phyloP scores from a whole-genome alignment of 2,113 vertebrate genomes.

The Phycodurus eques region DNA sequence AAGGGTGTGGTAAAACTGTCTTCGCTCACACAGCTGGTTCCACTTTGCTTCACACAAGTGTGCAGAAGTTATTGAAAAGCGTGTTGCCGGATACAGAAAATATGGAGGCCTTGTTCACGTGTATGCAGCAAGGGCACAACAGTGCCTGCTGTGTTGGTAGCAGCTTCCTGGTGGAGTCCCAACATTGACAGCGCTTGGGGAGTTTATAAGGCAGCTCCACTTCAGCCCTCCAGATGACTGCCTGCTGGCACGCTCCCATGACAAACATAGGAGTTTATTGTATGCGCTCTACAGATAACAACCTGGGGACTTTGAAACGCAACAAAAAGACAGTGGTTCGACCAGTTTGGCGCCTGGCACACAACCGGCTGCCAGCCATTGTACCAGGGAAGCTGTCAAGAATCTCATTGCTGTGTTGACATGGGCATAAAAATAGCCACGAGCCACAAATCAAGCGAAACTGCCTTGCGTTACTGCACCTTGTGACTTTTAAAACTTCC shows the following conservation, averaged over 20 bases:
- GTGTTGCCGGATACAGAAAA: slow-evolving; percentile 71
- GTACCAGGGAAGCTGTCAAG: slow-evolving; percentile 24
- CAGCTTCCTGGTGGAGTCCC: slow-evolving; percentile 30
- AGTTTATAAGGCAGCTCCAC: slow-evolving; percentile 28
- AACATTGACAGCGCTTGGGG: not conserved
- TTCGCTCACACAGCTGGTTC: slow-evolving; percentile 69
- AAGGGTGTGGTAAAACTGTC: slow-evolving; percentile 61
- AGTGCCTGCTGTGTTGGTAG: slow-evolving; percentile 63
- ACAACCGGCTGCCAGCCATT: slow-evolving; percentile 14
- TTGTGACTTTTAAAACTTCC: slow-evolving; percentile 40
- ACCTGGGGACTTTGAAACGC: slow-evolving; percentile 44
- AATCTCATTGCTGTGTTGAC: slow-evolving; percentile 48
- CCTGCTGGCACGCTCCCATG: slow-evolving; percentile 51
- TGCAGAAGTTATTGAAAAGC: slow-evolving; percentile 62
- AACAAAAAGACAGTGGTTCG: slow-evolving; percentile 36
- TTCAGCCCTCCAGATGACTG: slow-evolving; percentile 47
- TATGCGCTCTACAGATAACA: slow-evolving; percentile 44
- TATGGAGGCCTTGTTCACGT: slow-evolving; percentile 61
- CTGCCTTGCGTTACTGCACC: not conserved
- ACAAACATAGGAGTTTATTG: slow-evolving; percentile 55
- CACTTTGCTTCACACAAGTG: slow-evolving; percentile 69
- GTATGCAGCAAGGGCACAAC: slow-evolving; percentile 64
- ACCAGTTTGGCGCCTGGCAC: slow-evolving; percentile 35
- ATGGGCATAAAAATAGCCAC: slow-evolving; percentile 36
- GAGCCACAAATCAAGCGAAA: slow-evolving; percentile 43